Base-by-base conservation (phyloP, 2,888 invertebrate species). In the Ditula angustiorana region DNA sequence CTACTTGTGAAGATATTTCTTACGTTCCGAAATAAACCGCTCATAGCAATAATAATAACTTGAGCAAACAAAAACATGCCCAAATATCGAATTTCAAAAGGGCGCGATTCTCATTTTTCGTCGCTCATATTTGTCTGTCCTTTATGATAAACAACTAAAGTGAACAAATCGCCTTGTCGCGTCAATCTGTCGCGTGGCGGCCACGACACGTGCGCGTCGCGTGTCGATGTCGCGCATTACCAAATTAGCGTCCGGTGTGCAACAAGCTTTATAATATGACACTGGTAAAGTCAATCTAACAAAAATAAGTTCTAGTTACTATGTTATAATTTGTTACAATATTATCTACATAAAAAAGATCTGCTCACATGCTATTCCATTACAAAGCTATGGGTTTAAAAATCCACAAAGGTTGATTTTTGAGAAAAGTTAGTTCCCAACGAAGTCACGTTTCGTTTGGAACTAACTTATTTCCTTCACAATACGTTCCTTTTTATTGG, bases 181-280 rank as follows among this genome's bases (percentile, higher is more conserved):
- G 84, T 85, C 85, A 85, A 82, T 85, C 81, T 80, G 88, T 84
- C 89, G 83, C 83, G 89, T 83, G 88, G 77, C 74, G 87, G 77
- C 74, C 75, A 76, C 70, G 79, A 65, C 88, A 76, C 88, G 86
- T 86, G 90, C 35, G 75, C 30, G 80, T 53, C 85, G 77, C 85
- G 86, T 86, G 71, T 37, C 81, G 72, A 72, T 77, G 78, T 80
- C 78, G 83, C 84, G 85, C 87, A 90, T 92, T 92, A 90, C 83
- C 79, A 85, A 91, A 91, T 92, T 91, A 88, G 85, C 81, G 80
- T 82, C 82, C 85, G 79, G 84, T 90, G 84, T 86, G 81, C 80
- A 80, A 79, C 80, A 79, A 82, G 76, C 86, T 83, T 86, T 84
- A 88, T 8, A 41, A 41, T 60, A 26, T 28, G 37, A 44, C 35